A percentile compares a stretch with the other conserved stretches of the same genome.
These are phyloP conservation scores for Terrapene triunguis DNA, from an alignment of 2,113 vertebrate genomes.

Conservation along the genomic window DNA sequence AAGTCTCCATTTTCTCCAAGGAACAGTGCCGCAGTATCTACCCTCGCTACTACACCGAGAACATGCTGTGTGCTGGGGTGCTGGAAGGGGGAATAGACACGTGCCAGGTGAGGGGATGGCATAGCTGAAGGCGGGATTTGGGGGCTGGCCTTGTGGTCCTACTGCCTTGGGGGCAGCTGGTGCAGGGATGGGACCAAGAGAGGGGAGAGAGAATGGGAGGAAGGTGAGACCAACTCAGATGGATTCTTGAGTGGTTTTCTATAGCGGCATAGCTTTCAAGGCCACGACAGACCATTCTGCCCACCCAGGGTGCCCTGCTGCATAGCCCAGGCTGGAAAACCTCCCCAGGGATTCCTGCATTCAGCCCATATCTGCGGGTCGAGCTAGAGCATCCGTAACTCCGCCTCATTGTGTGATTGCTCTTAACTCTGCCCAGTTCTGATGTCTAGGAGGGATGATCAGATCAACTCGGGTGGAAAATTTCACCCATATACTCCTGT, in stretches of 20 bases:
- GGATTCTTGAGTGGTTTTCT: too few relatives aligned
- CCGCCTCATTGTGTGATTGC: neutral
- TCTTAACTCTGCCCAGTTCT: neutral
- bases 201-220: neutral
- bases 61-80: slow-evolving; percentile 87
- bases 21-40: slow-evolving; percentile 76
- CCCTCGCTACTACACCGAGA: slow-evolving; percentile 76
- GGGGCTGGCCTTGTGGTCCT: neutral
- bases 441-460: neutral
- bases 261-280: neutral
- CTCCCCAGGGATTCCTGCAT: neutral
- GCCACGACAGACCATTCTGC: neutral
- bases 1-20: slow-evolving; percentile 80
- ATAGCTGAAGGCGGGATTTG: neutral
- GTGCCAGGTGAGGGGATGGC: slow-evolving; percentile 80
- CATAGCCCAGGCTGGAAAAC: neutral
- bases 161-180: neutral
- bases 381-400: neutral
- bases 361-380: neutral
- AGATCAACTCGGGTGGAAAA: neutral
- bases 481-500: neutral
- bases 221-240: neutral
- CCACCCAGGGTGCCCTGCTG: too few relatives aligned
- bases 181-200: neutral
- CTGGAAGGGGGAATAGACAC: slow-evolving; percentile 84